These are phyloP conservation scores for Tetrapedia diversipes DNA, from an alignment of 2,888 invertebrate species.

Conservation along the genomic window DNA sequence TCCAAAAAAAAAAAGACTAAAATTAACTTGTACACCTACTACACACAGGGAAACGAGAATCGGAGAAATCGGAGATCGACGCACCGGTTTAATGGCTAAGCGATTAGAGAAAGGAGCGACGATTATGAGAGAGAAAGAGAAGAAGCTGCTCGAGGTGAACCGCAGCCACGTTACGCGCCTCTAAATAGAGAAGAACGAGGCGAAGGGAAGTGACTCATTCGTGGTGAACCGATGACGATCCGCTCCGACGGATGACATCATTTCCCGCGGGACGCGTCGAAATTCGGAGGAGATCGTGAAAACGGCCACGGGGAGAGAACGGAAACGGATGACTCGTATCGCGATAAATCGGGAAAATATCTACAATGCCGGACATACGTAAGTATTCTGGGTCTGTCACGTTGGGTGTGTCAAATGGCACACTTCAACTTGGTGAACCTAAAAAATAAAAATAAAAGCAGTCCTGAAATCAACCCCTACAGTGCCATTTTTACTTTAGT, in stretches of 20 bases:
- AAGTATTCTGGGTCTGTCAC: too few species aligned
- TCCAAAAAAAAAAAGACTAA: not conserved
- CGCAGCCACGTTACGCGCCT: slow-evolving; percentile 21
- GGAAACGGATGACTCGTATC: not conserved
- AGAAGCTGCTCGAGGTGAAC: slow-evolving; percentile 37
- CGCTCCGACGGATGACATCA: slow-evolving; percentile 59
- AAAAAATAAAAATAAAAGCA: too few species aligned
- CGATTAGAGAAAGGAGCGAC: slow-evolving; percentile 1
- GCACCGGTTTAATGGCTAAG: not conserved
- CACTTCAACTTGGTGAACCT: too few species aligned
- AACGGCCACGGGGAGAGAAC: not conserved
- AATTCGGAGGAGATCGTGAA: slow-evolving; percentile 46
- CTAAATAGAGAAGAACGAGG: slow-evolving; percentile 44
- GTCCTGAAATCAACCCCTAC: too few species aligned
- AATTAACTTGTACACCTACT: not conserved
- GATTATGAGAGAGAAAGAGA: slow-evolving; percentile 20
- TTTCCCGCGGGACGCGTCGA: slow-evolving; percentile 43
- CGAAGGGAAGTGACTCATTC: slow-evolving; percentile 65
- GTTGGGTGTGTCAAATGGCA: too few species aligned
- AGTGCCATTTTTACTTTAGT: too few species aligned
- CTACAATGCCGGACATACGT: too few species aligned
- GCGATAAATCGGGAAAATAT: not conserved
- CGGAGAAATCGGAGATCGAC: slow-evolving; percentile 9
- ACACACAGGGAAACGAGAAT: not conserved
- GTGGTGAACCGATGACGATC: slow-evolving; percentile 51